phyloP scores from a whole-genome alignment of 2,888 invertebrate species.

The Caenorhabditis zanzibari region DNA sequence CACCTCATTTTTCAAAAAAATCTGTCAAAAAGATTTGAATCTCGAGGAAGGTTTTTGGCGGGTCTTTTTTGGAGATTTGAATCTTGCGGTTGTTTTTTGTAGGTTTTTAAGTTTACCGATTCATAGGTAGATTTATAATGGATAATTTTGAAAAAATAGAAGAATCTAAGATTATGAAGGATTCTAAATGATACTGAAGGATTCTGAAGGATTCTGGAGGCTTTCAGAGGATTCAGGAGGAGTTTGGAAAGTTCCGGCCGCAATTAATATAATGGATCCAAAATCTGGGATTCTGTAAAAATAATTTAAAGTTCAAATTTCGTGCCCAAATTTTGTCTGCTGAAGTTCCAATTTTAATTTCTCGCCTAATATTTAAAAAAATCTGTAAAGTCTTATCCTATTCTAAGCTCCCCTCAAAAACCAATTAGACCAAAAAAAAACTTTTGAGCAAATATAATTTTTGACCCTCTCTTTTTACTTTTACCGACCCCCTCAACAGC shows the following conservation, averaged over 20 bases:
- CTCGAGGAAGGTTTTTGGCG: constrained; percentile 5
- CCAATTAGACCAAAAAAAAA: neutral
- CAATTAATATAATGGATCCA: no score
- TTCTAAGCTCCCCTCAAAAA: neutral
- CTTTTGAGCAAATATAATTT: constrained; percentile 2
- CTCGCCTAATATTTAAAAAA: no score
- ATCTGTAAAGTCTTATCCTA: no score
- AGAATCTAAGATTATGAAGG: no score
- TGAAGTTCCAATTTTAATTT: no score
- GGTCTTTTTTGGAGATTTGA: constrained; percentile 48
- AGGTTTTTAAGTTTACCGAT: neutral
- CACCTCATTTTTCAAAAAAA: constrained; percentile 21
- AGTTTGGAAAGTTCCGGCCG: no score
- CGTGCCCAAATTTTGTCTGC: no score
- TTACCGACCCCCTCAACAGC: neutral
- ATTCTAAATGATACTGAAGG: no score
- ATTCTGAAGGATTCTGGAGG: no score
- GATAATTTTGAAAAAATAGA: neutral
- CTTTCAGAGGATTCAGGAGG: no score
- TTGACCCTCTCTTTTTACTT: neutral
- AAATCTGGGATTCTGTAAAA: no score
- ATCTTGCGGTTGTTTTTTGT: constrained; percentile 30
- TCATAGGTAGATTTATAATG: neutral
- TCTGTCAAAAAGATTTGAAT: neutral
- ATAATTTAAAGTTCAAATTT: no score